Evolutionary conservation across 2,113 vertebrate genomes (phyloP).

Genomic region (Ochotona princeps): DNA sequence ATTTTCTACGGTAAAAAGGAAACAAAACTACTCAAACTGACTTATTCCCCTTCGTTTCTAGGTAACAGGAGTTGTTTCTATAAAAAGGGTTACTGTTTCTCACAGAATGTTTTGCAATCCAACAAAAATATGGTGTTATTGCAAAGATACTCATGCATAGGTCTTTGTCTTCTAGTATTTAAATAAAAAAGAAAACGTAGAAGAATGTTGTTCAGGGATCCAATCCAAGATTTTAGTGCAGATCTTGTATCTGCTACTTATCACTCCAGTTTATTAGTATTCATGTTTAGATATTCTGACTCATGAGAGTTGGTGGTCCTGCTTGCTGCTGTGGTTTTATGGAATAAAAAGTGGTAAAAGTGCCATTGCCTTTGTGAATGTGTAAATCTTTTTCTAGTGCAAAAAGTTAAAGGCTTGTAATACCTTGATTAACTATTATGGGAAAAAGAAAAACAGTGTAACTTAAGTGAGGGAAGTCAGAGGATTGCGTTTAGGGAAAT

Average conservation of each 20-base stretch:
- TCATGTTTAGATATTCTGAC: slow-evolving; percentile 1
- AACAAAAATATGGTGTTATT: too few relatives aligned
- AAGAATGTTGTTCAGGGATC: too few relatives aligned
- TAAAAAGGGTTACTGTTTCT: too few relatives aligned
- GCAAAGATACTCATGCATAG: too few relatives aligned
- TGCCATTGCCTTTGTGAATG: neutral
- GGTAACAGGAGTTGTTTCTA: too few relatives aligned
- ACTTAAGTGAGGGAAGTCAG: neutral
- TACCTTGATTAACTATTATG: neutral
- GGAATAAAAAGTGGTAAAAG: neutral
- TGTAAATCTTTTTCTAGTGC: slow-evolving; percentile 3
- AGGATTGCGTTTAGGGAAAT: neutral
- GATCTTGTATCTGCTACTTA: slow-evolving; percentile 1
- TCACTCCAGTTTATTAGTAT: neutral
- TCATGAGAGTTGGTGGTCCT: neutral
- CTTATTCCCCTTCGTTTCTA: too few relatives aligned
- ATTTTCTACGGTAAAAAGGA: too few relatives aligned
- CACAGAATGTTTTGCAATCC: too few relatives aligned
- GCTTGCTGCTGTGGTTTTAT: neutral
- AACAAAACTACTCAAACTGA: too few relatives aligned
- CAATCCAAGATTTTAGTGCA: too few relatives aligned
- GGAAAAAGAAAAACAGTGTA: neutral
- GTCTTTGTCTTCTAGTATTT: too few relatives aligned
- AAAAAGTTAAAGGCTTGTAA: neutral
- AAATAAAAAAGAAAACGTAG: too few relatives aligned